Percentiles rank a stretch among this genome's conserved stretches.
Conservation (phyloP, 2,888 invertebrate genomes). For the Sisyra nigra region DNA sequence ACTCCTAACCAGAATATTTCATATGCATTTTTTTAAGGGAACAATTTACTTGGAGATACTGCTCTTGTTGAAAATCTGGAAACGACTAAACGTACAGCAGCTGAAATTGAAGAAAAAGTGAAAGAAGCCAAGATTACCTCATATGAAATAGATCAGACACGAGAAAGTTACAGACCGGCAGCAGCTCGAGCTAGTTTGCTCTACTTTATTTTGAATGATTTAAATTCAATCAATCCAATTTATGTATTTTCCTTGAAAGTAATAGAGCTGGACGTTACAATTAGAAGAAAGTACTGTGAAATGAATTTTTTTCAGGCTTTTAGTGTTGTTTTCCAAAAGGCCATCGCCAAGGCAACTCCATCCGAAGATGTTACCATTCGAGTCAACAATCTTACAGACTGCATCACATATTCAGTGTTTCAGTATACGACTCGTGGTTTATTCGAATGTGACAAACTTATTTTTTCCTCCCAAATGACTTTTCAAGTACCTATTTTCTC, state of each 20-base stretch:
- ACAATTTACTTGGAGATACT: slow-evolving; percentile 86
- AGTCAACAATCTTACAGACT: slow-evolving; percentile 82
- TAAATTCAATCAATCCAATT: slow-evolving; percentile 91
- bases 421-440: slow-evolving; percentile 88
- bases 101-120: slow-evolving; percentile 88
- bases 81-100: slow-evolving; percentile 88
- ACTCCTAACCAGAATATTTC: neutral
- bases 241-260: slow-evolving; percentile 95
- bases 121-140: slow-evolving; percentile 86
- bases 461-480: slow-evolving; percentile 91
- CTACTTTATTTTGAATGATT: slow-evolving; percentile 89
- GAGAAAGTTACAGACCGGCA: slow-evolving; percentile 76
- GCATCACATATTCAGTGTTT: slow-evolving; percentile 87
- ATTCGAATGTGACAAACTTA: slow-evolving; percentile 92
- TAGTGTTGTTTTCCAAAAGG: slow-evolving; percentile 94
- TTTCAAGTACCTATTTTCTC: slow-evolving; percentile 69
- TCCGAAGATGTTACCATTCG: slow-evolving; percentile 61
- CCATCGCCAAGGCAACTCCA: slow-evolving; percentile 75
- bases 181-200: slow-evolving; percentile 84
- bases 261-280: no score
- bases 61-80: slow-evolving; percentile 92
- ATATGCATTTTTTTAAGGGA: slow-evolving; percentile 19
- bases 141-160: slow-evolving; percentile 78
- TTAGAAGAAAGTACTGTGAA: no score
- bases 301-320: slow-evolving; percentile 72